These are phyloP conservation scores for Ophioninae sp. DNA, from an alignment of 2,888 invertebrate genomes.

Conservation along the genomic window DNA sequence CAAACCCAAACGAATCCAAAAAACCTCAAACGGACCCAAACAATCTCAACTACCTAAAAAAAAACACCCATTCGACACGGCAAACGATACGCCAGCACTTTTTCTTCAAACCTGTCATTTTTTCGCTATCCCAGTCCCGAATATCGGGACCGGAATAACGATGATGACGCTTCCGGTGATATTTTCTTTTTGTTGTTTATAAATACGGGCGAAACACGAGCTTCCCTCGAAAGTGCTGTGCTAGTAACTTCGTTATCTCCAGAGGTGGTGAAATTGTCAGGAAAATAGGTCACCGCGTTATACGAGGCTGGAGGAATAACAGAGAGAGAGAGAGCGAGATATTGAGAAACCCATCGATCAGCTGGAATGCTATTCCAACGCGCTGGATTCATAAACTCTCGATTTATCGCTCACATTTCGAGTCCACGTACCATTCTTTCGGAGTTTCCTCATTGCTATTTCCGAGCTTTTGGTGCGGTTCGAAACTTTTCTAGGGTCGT, in stretches of 20 bases:
- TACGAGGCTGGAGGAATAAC: constrained; percentile 60
- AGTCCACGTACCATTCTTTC: constrained; percentile 43
- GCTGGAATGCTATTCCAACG: constrained; percentile 69
- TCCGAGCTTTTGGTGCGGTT: not conserved
- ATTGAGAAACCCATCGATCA: constrained; percentile 63
- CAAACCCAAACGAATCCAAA: too few relatives aligned
- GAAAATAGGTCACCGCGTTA: constrained; percentile 77
- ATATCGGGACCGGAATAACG: not conserved
- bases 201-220: constrained; percentile 25
- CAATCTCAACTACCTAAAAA: too few relatives aligned
- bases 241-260: constrained; percentile 24
- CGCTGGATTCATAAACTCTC: constrained; percentile 75
- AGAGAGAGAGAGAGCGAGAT: not conserved
- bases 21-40: too few relatives aligned
- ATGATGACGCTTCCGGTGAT: not conserved
- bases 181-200: not conserved
- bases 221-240: constrained; percentile 20
- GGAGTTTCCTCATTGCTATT: constrained; percentile 18
- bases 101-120: not conserved
- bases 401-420: constrained; percentile 67
- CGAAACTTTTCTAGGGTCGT: constrained; percentile 4
- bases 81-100: too few relatives aligned
- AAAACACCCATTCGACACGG: too few relatives aligned
- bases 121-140: constrained; percentile 15
- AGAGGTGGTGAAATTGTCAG: constrained; percentile 26